phyloP scores from a whole-genome alignment of 2,888 invertebrate species.

The Lymantria dispar region DNA sequence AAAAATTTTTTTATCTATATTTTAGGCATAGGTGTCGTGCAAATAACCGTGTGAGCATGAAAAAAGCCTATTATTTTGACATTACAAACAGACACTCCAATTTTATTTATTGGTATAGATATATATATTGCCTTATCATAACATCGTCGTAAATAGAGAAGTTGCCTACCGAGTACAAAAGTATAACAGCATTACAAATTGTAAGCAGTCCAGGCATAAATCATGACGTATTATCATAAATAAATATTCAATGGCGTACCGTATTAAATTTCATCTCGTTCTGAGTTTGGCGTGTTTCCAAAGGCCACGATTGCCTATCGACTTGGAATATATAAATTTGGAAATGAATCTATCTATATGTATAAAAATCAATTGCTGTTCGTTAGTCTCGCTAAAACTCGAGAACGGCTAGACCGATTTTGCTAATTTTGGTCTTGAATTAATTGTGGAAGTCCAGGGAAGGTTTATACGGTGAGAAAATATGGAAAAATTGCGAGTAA shows the following conservation, averaged over 20 bases:
- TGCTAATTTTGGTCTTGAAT: no score
- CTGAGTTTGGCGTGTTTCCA: slow-evolving; percentile 60
- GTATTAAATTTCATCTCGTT: slow-evolving; percentile 74
- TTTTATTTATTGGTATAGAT: not conserved
- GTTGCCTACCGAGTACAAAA: slow-evolving; percentile 20
- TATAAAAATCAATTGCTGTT: no score
- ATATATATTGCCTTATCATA: slow-evolving; percentile 9
- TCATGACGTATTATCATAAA: slow-evolving; percentile 78
- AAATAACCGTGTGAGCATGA: no score
- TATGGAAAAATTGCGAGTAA: no score
- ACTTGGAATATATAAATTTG: slow-evolving; percentile 11
- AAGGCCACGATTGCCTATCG: slow-evolving; percentile 51
- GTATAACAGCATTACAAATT: slow-evolving; percentile 62
- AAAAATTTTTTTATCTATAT: no score
- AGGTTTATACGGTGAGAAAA: no score
- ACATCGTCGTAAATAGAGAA: slow-evolving; percentile 3
- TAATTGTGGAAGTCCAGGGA: no score
- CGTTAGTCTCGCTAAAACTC: no score
- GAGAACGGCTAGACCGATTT: no score
- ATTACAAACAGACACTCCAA: no score
- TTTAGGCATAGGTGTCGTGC: no score
- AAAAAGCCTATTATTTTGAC: no score
- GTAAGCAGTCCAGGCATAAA: slow-evolving; percentile 67
- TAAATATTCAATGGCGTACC: slow-evolving; percentile 72
- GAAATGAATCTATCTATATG: slow-evolving; percentile 10